A percentile compares a stretch with the other conserved stretches of the same genome.
Conservation (phyloP, 2,888 invertebrate genomes). For the Schizaphis graminum region DNA sequence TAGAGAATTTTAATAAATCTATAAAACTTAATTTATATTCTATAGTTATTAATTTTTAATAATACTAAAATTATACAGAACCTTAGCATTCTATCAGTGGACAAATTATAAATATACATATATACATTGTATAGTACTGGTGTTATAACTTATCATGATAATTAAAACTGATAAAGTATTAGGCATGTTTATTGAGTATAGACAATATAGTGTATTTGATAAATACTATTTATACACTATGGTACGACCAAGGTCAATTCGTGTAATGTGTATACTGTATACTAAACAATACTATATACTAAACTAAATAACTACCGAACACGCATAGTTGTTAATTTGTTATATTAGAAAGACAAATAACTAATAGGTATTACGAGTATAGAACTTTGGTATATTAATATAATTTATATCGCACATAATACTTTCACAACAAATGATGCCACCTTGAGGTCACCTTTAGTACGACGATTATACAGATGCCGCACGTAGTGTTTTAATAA, state of each 20-base stretch:
- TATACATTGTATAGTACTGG: no score
- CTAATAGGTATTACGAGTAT: not conserved
- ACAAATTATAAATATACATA: no score
- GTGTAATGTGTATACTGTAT: not conserved
- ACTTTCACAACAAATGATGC: no score
- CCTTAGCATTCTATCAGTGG: no score
- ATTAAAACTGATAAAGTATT: not conserved
- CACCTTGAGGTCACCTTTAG: no score
- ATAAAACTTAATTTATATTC: not conserved
- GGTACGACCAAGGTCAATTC: not conserved
- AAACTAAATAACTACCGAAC: not conserved
- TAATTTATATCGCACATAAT: no score
- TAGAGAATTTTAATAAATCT: no score
- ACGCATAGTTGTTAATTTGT: not conserved
- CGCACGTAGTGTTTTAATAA: no score
- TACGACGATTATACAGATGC: no score
- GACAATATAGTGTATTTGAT: no score
- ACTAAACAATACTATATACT: no score
- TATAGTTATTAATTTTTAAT: not conserved
- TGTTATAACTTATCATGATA: not conserved
- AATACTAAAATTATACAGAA: not conserved
- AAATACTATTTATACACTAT: not conserved
- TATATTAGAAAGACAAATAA: not conserved
- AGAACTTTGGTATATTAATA: not conserved
- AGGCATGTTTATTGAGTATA: not conserved